These are phyloP conservation scores for Salpingus planirostris DNA, from an alignment of 2,888 invertebrate genomes.

Conservation along the genomic window DNA sequence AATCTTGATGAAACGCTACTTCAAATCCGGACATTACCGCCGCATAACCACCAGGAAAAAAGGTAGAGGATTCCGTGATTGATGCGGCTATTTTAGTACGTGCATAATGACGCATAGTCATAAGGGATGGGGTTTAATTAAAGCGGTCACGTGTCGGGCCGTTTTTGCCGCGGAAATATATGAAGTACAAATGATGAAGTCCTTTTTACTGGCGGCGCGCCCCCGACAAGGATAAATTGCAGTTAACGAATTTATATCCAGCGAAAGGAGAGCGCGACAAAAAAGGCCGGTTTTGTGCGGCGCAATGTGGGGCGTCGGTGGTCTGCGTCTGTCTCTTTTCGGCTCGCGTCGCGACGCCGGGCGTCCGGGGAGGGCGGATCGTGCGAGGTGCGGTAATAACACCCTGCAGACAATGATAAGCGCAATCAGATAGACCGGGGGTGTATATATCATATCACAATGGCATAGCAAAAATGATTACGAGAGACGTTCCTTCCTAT, in stretches of 20 bases:
- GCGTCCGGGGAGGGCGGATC: constrained; percentile 13
- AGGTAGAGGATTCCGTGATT: too few species aligned
- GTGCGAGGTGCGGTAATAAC: constrained; percentile 28
- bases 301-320: constrained; percentile 12
- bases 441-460: constrained; percentile 42
- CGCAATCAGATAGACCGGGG: constrained; percentile 27
- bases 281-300: constrained; percentile 14
- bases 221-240: constrained; percentile 24
- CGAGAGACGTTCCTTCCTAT: constrained; percentile 42
- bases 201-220: constrained; percentile 16
- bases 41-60: too few species aligned
- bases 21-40: constrained; percentile 7
- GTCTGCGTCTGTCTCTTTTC: constrained; percentile 18
- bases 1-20: constrained; percentile 12
- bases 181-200: constrained; percentile 19
- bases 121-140: constrained; percentile 4
- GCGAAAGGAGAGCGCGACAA: constrained; percentile 17
- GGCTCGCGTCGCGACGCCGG: constrained; percentile 13
- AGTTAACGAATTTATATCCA: constrained; percentile 25
- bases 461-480: constrained; percentile 43
- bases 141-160: background rate
- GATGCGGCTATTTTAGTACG: too few species aligned
- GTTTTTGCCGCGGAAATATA: background rate
- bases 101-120: constrained; percentile 5
- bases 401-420: constrained; percentile 30